Conservation (phyloP, 1,140 invertebrate genomes). For the Scaptomyza montana region DNA sequence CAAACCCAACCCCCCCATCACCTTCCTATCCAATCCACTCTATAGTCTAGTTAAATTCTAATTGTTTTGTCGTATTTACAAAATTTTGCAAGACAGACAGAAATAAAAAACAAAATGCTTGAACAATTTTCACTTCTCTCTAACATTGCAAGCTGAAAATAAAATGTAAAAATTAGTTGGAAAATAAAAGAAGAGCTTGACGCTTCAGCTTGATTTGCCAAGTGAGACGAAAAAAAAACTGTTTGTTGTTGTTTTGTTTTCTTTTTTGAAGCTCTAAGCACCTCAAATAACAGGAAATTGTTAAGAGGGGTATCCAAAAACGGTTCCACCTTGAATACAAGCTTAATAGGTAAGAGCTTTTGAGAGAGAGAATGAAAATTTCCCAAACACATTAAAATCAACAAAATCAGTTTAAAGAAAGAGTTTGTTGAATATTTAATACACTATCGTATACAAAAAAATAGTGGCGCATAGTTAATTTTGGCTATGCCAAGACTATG, state of each 20-base stretch:
- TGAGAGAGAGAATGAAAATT: constrained; percentile 15
- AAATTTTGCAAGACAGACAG: constrained; percentile 10
- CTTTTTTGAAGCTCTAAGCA: constrained; percentile 9
- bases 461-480: too few relatives aligned
- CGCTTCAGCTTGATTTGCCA: constrained; percentile 49
- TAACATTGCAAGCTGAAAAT: background rate
- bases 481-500: too few relatives aligned
- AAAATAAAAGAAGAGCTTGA: constrained; percentile 19
- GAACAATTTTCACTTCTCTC: constrained; percentile 15
- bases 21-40: background rate
- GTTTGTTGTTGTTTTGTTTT: too few relatives aligned
- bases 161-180: constrained; percentile 20
- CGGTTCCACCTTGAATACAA: constrained; percentile 72
- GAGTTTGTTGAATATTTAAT: too few relatives aligned
- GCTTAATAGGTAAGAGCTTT: constrained; percentile 50
- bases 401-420: constrained; percentile 18
- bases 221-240: constrained; percentile 31
- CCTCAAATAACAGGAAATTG: constrained; percentile 74
- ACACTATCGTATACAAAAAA: too few relatives aligned
- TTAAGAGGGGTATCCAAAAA: constrained; percentile 44
- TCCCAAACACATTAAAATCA: constrained; percentile 24
- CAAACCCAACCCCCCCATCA: background rate
- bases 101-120: constrained; percentile 10
- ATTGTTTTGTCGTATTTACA: constrained; percentile 64
- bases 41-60: constrained; percentile 50